Evolutionary conservation across 2,888 invertebrate genomes (phyloP), one percentile per base, ranked within the genome.

Genomic region (Ophion ellenae): DNA sequence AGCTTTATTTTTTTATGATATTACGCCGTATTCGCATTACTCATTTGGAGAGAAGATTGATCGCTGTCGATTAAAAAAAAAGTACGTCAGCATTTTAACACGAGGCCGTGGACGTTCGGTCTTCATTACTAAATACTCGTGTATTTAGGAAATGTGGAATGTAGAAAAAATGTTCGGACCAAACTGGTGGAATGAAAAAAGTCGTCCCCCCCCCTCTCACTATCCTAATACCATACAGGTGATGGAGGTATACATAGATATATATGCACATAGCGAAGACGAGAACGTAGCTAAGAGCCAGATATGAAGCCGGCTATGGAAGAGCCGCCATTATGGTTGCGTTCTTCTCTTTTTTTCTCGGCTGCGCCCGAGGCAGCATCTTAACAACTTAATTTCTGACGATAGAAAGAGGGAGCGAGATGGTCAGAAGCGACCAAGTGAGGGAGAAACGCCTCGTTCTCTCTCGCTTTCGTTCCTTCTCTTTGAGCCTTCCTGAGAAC

Each of bases 351-450:
- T 89, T 88, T 61, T 84, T 77, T 61, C 82, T 83, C 74, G 84
- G 89, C 88, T 90, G 88, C 90, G 91, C 91, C 91, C 89, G 89
- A 89, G 91, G 91, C 90, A 90, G 89, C 90, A 87, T 91, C 91
- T 91, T 91, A 91, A 91, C 91, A 91, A 91, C 91, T 91, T 91
- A 91, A 91, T 91, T 91, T 90, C 91, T 88, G 90, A 88, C 90
- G 90, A 90, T 90, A 88, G 89, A 89, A 87, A 85, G 87, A 86
- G 86, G 78, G 78, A 87, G 85, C 28, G 83, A 71, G 76, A 84
- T 11, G 69, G 61, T 40, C 28, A 20, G 24, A 47, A 74, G 77
- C 64, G 32, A 20, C 36, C 63, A 45, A 76, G 67, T 32, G 71
- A 85, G 47, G 45, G 36, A 32, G 69, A 36, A 45, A 69, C 47